A percentile compares a stretch with the other conserved stretches of the same genome.
phyloP scores from a whole-genome alignment of 2,797 vertebrate genomes.

The Chelon auratus region DNA sequence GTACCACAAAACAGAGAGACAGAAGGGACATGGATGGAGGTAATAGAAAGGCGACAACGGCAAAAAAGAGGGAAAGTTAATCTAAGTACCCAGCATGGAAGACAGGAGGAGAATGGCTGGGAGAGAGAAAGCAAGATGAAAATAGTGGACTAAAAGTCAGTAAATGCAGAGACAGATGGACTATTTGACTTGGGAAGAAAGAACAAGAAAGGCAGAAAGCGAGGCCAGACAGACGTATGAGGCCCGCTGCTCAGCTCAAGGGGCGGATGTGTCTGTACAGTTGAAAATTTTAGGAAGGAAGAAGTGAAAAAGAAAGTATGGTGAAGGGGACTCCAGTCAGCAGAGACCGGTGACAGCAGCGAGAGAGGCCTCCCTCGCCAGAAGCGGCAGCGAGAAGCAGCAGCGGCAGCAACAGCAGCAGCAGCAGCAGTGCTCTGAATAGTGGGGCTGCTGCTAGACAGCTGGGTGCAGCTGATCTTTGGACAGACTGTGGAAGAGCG shows the following conservation, averaged over 20 bases:
- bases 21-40: slow-evolving; percentile 65
- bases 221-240: slow-evolving; percentile 63
- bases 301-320: slow-evolving; percentile 79
- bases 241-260: slow-evolving; percentile 68
- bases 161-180: slow-evolving; percentile 72
- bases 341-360: slow-evolving; percentile 61
- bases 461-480: slow-evolving; percentile 88
- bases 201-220: slow-evolving; percentile 59
- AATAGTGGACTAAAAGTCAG: slow-evolving; percentile 57
- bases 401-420: slow-evolving; percentile 36
- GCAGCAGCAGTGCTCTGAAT: slow-evolving; percentile 61
- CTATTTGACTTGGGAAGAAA: slow-evolving; percentile 67
- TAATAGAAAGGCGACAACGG: slow-evolving; percentile 60
- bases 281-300: slow-evolving; percentile 82
- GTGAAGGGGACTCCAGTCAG: slow-evolving; percentile 82
- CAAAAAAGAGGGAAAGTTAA: slow-evolving; percentile 60
- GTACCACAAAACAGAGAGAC: slow-evolving; percentile 68
- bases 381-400: slow-evolving; percentile 40
- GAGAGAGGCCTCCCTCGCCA: slow-evolving; percentile 64
- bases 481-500: slow-evolving; percentile 85
- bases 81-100: slow-evolving; percentile 71
- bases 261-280: slow-evolving; percentile 76
- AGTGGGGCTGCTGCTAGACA: slow-evolving; percentile 75
- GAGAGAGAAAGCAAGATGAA: slow-evolving; percentile 58
- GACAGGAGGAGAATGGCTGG: slow-evolving; percentile 67